Evolutionary conservation across 2,888 invertebrate genomes (phyloP).

Genomic region (Encarsia formosa): DNA sequence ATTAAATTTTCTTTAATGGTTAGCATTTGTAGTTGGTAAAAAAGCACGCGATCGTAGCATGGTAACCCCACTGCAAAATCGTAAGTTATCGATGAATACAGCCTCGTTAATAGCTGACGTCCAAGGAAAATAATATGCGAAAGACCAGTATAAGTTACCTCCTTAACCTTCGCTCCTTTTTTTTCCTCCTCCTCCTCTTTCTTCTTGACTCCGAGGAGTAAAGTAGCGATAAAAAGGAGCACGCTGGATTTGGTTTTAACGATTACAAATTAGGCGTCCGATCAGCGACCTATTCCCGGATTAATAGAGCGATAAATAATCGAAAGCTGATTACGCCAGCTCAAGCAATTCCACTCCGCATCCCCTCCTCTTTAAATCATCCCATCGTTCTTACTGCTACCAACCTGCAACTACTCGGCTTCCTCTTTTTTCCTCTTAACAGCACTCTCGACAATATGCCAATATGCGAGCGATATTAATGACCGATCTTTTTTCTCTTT

Average conservation of each 20-base stretch:
- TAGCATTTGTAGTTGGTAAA: no score
- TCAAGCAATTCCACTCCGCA: constrained; percentile 14
- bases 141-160: constrained; percentile 12
- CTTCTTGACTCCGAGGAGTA: constrained; percentile 2
- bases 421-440: no score
- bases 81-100: constrained; percentile 14
- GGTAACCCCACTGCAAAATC: not conserved
- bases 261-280: constrained; percentile 47
- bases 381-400: constrained; percentile 13
- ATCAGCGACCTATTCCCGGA: constrained; percentile 44
- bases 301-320: constrained; percentile 49
- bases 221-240: constrained; percentile 24
- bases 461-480: no score
- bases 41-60: not conserved
- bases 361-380: constrained; percentile 21
- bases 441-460: no score
- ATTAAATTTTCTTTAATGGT: no score
- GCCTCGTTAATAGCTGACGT: constrained; percentile 9
- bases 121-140: constrained; percentile 12
- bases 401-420: no score
- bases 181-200: no score
- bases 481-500: no score
- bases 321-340: constrained; percentile 42
- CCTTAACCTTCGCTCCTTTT: not conserved
- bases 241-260: constrained; percentile 39